These are phyloP conservation scores for Punctoribates punctum DNA, from an alignment of 2,888 invertebrate genomes.

Conservation along the genomic window DNA sequence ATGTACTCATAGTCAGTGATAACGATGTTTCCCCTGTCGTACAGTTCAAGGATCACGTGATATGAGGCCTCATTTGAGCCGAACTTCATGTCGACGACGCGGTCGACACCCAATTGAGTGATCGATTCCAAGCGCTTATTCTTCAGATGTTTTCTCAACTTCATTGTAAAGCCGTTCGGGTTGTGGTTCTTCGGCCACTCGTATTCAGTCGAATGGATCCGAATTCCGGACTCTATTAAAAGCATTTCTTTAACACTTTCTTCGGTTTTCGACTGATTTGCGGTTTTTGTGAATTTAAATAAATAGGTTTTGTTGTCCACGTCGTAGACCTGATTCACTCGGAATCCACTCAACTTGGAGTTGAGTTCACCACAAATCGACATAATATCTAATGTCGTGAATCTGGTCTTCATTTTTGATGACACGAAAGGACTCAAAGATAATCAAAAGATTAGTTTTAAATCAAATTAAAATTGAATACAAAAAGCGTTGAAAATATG, in stretches of 20 bases:
- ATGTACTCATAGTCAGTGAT: conserved; percentile 84
- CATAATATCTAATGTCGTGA: conserved; percentile 86
- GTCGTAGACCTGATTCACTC: conserved; percentile 96
- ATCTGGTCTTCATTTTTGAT: conserved; percentile 78
- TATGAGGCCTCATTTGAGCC: conserved; percentile 65
- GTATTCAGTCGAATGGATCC: conserved; percentile 89
- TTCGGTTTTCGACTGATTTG: conserved; percentile 56
- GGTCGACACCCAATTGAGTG: conserved; percentile 81
- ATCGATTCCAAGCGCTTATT: conserved; percentile 87
- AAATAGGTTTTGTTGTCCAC: conserved; percentile 94
- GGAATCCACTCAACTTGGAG: conserved; percentile 78
- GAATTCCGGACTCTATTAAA: conserved; percentile 85
- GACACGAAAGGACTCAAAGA: no score
- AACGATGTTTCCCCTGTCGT: conserved; percentile 91
- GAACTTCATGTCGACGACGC: conserved; percentile 92
- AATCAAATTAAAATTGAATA: no score
- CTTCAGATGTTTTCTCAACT: conserved; percentile 93
- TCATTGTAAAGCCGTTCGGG: conserved; percentile 96
- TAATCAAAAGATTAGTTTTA: no score
- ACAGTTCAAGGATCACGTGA: conserved; percentile 90
- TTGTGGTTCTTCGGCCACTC: conserved; percentile 98
- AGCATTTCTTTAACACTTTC: conserved; percentile 70
- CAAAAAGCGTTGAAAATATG: background rate
- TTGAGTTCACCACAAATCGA: conserved; percentile 80
- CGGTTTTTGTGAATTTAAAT: conserved; percentile 61